Evolutionary conservation across 2,888 invertebrate genomes (phyloP), one percentile per base, ranked within the genome.

Genomic region (Epinotia ramella): DNA sequence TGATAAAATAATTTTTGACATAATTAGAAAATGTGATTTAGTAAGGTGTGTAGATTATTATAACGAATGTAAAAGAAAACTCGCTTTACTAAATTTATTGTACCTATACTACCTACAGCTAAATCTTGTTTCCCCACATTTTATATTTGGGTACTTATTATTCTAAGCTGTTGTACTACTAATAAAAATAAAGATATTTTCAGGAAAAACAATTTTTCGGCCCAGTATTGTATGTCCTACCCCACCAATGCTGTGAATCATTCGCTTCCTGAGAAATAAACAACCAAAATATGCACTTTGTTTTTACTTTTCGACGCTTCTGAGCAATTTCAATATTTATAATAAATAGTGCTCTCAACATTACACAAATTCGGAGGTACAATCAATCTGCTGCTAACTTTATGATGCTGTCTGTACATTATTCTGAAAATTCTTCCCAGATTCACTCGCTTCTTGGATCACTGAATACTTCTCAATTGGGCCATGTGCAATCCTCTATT

Each of bases 231-330:
- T 91, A 90, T 90, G 88, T 91, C 89, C 90, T 94, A 93, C 89
- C 93, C 94, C 94, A 94, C 94, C 94, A 93, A 92, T 93, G 94
- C 94, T 94, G 93, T 94, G 93, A 94, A 93, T 91, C 94, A 91
- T 94, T 94, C 92, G 93, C 94, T 94, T 94, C 93, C 93, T 93
- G 93, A 92, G 83, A 91, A 94, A 93, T 94, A 94, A 94, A 94
- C 91, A 91, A 91, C 91, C 91, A 92, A 93, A 93, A 92, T 92
- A 89, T 89, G 87, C 79, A 79, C 81, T 78, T 77, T 84, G 84
- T 86, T 81, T 84, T 81, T 80, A 80, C 75, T 71, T 53, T 76
- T 76, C 40, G 5, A 60, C 11, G 33, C 40, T 64, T 49, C 59
- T 49, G 33, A 53, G 44, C 24, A 60, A 33, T 65, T 60, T 53